Percentiles rank a stretch among this genome's conserved stretches.
These are phyloP conservation scores for Nothobranchius furzeri DNA, from an alignment of 2,113 vertebrate species.

Conservation along the genomic window DNA sequence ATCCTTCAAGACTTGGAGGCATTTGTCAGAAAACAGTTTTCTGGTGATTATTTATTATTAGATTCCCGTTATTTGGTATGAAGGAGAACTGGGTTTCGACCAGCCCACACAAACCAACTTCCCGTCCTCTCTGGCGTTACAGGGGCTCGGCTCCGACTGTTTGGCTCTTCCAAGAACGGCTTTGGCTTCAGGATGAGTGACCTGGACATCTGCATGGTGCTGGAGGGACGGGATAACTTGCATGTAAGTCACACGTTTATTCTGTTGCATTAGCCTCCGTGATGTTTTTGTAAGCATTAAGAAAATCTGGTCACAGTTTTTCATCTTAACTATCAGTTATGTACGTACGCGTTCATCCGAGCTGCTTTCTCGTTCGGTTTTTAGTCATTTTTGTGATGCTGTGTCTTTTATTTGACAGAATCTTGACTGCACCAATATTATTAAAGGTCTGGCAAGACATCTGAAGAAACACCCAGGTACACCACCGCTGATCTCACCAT, in stretches of 20 bases:
- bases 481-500: neutral
- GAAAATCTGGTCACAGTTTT: no score
- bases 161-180: constrained; percentile 96
- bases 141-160: constrained; percentile 89
- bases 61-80: neutral
- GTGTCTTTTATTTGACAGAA: constrained; percentile 68
- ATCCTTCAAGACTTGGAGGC: constrained; percentile 88
- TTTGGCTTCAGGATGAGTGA: constrained; percentile 96
- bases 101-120: neutral
- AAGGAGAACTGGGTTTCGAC: neutral
- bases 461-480: constrained; percentile 90
- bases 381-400: neutral
- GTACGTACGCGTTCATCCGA: no score
- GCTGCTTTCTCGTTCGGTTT: neutral
- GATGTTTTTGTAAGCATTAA: neutral
- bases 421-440: constrained; percentile 87
- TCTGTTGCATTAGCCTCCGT: neutral
- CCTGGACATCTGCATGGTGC: constrained; percentile 93
- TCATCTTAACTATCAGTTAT: no score
- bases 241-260: constrained; percentile 74
- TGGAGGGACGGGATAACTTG: constrained; percentile 86
- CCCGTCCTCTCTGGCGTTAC: constrained; percentile 11
- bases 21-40: constrained; percentile 87
- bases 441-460: constrained; percentile 88
- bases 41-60: constrained; percentile 75